These are phyloP conservation scores for Lepeophtheirus salmonis DNA, from an alignment of 1,140 invertebrate species.

Conservation along the genomic window DNA sequence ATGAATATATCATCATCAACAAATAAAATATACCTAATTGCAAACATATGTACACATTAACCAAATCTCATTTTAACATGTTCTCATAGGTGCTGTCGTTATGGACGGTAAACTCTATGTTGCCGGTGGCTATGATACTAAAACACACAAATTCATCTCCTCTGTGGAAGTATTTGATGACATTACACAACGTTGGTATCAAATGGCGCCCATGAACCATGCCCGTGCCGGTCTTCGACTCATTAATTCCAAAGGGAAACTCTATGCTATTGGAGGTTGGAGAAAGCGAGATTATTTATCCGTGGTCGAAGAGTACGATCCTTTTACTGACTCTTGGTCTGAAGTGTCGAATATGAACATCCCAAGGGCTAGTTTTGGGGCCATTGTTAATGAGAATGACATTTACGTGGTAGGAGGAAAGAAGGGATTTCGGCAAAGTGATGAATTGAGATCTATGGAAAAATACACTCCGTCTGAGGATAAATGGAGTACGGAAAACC, in stretches of 20 bases:
- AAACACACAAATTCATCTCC: constrained; percentile 3
- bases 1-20: no score
- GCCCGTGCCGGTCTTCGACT: background rate
- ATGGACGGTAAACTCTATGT: constrained; percentile 13
- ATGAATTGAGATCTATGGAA: constrained; percentile 4
- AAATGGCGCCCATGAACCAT: background rate
- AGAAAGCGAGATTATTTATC: constrained; percentile 1
- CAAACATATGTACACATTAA: background rate
- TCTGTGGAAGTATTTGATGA: constrained; percentile 13
- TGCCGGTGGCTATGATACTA: constrained; percentile 6
- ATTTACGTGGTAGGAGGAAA: constrained; percentile 8
- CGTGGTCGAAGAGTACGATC: constrained; percentile 9
- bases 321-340: background rate
- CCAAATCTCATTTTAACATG: background rate
- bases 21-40: no score
- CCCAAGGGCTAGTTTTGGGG: constrained; percentile 3
- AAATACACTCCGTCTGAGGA: background rate
- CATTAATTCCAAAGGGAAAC: background rate
- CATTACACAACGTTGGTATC: constrained; percentile 9
- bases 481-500: background rate
- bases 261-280: constrained; percentile 10
- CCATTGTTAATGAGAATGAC: background rate
- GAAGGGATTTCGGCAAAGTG: background rate
- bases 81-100: constrained; percentile 7
- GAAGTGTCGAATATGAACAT: background rate